These are phyloP conservation scores for Amphiprion ocellaris DNA, from an alignment of 2,113 vertebrate genomes.

Conservation along the genomic window DNA sequence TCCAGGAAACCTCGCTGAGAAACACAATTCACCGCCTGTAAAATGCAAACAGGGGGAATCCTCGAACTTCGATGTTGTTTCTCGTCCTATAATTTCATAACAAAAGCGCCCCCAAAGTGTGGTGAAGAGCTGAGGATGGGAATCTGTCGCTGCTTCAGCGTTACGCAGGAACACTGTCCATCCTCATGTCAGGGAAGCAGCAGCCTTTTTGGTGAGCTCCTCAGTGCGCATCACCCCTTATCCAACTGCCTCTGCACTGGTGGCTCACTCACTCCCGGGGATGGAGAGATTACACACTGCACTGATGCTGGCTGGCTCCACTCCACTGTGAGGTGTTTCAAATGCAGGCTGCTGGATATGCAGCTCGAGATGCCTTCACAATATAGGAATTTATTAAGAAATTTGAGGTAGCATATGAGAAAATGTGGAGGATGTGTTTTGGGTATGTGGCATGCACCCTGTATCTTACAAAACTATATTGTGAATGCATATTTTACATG, in stretches of 20 bases:
- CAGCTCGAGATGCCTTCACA: too few species aligned
- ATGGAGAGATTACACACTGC: too few species aligned
- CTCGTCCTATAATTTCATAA: background rate
- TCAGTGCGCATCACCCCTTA: constrained; percentile 48
- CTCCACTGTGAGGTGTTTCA: background rate
- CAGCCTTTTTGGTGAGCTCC: constrained; percentile 7
- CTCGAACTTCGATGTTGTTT: background rate
- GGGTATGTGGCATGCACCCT: too few species aligned
- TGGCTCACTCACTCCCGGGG: constrained; percentile 19
- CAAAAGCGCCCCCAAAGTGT: background rate
- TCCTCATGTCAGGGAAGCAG: constrained; percentile 18
- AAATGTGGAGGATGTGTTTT: too few species aligned
- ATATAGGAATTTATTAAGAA: too few species aligned
- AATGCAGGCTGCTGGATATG: background rate
- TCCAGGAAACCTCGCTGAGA: background rate
- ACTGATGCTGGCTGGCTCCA: background rate
- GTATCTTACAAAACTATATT: too few species aligned
- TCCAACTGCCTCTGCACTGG: constrained; percentile 16
- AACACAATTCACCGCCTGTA: background rate
- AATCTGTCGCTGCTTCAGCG: constrained; percentile 31
- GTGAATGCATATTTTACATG: background rate
- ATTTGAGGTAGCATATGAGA: too few species aligned
- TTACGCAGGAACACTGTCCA: constrained; percentile 37
- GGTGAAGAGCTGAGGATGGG: background rate
- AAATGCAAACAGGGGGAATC: background rate